Evolutionary conservation across 2,797 vertebrate genomes (phyloP).

Genomic region (Amblyopsis hoosieri): DNA sequence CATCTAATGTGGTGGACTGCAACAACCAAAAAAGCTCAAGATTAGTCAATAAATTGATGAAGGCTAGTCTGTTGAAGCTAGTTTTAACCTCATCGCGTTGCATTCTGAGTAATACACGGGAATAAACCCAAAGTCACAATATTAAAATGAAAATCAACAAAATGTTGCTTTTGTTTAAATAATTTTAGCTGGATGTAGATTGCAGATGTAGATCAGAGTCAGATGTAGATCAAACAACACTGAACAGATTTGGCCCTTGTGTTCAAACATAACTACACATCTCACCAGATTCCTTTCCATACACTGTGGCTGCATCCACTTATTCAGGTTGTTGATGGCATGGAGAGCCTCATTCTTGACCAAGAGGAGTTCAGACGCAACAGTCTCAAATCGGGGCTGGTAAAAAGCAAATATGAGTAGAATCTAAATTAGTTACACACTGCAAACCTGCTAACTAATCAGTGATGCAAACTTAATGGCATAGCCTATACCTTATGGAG

Average conservation of each 20-base stretch:
- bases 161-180: no score
- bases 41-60: slow-evolving; percentile 18
- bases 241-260: background rate
- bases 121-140: slow-evolving; percentile 16
- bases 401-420: background rate
- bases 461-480: background rate
- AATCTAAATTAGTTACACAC: background rate
- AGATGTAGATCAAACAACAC: slow-evolving; percentile 32
- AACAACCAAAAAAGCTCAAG: slow-evolving; percentile 21
- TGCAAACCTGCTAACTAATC: background rate
- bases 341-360: slow-evolving; percentile 79
- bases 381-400: slow-evolving; percentile 78
- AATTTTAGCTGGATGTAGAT: slow-evolving; percentile 25
- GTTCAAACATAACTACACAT: background rate
- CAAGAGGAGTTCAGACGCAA: slow-evolving; percentile 74
- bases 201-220: slow-evolving; percentile 1
- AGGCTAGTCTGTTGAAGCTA: background rate
- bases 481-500: slow-evolving; percentile 71
- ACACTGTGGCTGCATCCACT: slow-evolving; percentile 78
- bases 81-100: background rate
- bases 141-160: slow-evolving; percentile 22
- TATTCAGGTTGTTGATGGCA: slow-evolving; percentile 76
- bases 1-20: slow-evolving; percentile 75
- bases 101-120: slow-evolving; percentile 8
- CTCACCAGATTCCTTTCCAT: slow-evolving; percentile 79